These are phyloP conservation scores for Melanocharis versteri DNA, from an alignment of 2,113 vertebrate genomes.

Conservation along the genomic window DNA sequence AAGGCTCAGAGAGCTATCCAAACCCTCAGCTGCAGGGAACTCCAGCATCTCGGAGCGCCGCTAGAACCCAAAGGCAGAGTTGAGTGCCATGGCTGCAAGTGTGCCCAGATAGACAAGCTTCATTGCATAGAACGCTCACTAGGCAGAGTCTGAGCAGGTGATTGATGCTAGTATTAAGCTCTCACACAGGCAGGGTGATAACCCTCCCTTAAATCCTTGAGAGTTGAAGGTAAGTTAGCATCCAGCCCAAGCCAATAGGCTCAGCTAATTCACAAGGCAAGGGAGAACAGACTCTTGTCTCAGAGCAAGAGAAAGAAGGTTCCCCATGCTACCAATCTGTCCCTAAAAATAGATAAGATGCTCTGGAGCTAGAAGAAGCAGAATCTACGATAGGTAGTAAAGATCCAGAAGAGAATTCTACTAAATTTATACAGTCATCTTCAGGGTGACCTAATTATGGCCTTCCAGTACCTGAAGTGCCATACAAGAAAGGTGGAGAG, in stretches of 20 bases:
- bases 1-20: neutral
- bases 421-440: neutral
- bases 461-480: neutral
- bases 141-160: neutral
- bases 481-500: neutral
- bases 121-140: accelerated
- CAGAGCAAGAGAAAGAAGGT: neutral
- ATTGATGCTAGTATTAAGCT: neutral
- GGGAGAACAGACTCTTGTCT: neutral
- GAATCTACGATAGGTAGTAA: neutral
- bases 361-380: neutral
- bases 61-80: neutral
- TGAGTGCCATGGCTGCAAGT: neutral
- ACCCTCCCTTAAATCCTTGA: neutral
- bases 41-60: neutral
- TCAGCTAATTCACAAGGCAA: neutral
- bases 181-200: neutral
- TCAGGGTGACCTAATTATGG: neutral
- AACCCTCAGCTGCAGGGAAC: neutral
- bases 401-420: neutral
- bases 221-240: neutral
- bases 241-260: neutral
- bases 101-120: neutral
- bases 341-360: neutral
- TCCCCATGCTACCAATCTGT: neutral